Evolutionary conservation across 2,797 vertebrate species (phyloP).

Genomic region (Gadopsis bispinosus): DNA sequence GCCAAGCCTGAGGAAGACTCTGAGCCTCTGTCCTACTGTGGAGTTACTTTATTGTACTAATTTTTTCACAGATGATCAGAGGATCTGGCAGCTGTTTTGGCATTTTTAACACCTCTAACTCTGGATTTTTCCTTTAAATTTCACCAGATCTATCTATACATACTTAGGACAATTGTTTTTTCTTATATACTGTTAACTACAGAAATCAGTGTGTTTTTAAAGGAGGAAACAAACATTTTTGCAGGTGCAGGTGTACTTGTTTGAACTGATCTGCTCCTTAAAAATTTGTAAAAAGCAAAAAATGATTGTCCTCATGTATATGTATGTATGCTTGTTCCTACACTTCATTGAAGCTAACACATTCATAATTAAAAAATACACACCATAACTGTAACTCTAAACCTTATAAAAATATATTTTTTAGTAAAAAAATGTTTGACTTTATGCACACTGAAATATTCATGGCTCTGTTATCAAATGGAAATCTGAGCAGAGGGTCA

Average conservation of each 20-base stretch:
- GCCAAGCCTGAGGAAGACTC: conserved; percentile 51
- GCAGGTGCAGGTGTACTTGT: not conserved
- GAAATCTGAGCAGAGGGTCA: conserved; percentile 64
- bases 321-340: not conserved
- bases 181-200: not conserved
- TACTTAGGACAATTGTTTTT: not conserved
- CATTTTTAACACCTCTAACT: conserved; percentile 34
- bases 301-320: not conserved
- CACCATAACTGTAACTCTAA: not conserved
- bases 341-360: not conserved
- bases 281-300: not conserved
- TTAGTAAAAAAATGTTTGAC: conserved; percentile 4
- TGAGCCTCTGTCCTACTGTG: conserved; percentile 47
- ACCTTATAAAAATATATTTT: not conserved
- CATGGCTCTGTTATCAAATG: conserved; percentile 66
- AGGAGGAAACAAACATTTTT: not conserved
- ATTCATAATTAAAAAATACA: not conserved
- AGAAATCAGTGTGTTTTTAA: not conserved
- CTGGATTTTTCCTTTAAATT: not conserved
- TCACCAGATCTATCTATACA: no score
- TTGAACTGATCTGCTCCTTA: not conserved
- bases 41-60: conserved; percentile 40
- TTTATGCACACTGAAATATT: conserved; percentile 65
- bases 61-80: conserved; percentile 42
- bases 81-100: conserved; percentile 40